Base-by-base conservation (phyloP, 2,797 vertebrate species). In the Brotula barbata region DNA sequence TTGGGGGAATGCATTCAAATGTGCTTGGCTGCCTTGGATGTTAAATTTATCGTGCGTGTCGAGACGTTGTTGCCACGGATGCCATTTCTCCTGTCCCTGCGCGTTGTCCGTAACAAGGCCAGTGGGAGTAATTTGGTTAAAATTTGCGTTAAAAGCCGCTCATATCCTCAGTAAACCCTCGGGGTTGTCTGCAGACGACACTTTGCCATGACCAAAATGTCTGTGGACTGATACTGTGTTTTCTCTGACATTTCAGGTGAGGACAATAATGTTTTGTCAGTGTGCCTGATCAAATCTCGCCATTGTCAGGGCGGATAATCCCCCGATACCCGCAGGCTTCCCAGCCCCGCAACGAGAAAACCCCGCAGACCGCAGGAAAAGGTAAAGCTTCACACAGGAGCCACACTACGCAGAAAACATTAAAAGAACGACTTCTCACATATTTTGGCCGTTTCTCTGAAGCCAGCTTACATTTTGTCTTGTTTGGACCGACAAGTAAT, bases 301-400 rank as follows among this genome's bases (percentile, higher is more conserved):
- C 58, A 81, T 88, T 88, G 78, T 87, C 62, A 60, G 39, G 46
- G 36, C 5, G 11, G n/a, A 49, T 80, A 83, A 84, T 85, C 73
- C 48, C 28, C 53, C 16, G 62, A 22, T 16, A 51, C 61, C 79
- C 54, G 54, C 61, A 55, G 83, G 81, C 59, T 20, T 45, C 43
- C 1, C 21, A 45, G 43, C 31, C 19, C 39, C 2, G 20, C 15
- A 31, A 41, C 34, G 34, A 12, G 45, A 42, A 16, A 7, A 48
- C 47, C 13, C 50, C 51, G 13, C 3, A 3, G 47, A 37, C 48
- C 3, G 16, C 50, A 62, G 58, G 47, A 20, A 6, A 22, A 14
- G 10, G 20, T 17, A 7, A 16, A 41, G 8, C 6, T 16, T 40
- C 16, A 16, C 9, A 40, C 3, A n/a, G 16, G 17, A 43, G 20